Evolutionary conservation across 1,140 invertebrate species (phyloP), one percentile per base, ranked within the genome.

Genomic region (Drosophila takahashii): DNA sequence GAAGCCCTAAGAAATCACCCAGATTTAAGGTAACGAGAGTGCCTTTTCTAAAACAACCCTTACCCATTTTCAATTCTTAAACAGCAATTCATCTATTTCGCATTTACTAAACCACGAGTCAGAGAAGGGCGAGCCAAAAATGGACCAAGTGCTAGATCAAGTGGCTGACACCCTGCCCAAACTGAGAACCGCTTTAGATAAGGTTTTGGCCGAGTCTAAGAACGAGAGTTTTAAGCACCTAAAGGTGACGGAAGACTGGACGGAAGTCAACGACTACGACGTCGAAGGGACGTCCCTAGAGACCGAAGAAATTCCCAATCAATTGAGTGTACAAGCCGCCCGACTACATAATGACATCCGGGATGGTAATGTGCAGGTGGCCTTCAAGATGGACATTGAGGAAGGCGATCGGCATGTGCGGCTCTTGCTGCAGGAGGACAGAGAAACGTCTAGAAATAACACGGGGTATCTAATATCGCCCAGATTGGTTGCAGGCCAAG

Each of bases 1-100:
- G 95, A 98, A 75, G 97, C 95, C 91, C 95, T 99, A 83, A 95
- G 97, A 77, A 95, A 95, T 80, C 98, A 99, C 93, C 98, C 98
- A n/a, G 97, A 98, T 93, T 96, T 98, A 94, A 97, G 96, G 97
- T 98, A 97, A 95, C 94, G 0, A 18, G 2, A 18, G 0, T n/a
- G 7, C n/a, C 8, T 11, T 32, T 3, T 26, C n/a, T 3, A 4
- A 26, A 1, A 1, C n/a, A 13, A 10, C 10, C 1, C 18, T 5
- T 51, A n/a, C 8, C 0, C 16, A 51, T 16, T 16, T n/a, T 7
- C 6, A 44, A 59, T 10, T 5, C 0, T 15, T 11, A 3, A 9
- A 11, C 60, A 86, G 79, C 37, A 72, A 37, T 18, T 56, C 44
- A 5, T 66, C 78, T 1, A 47, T 85, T 13, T 59, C 64, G 1